Evolutionary conservation across 1,140 invertebrate species (phyloP).

Genomic region (Centruroides sculpturatus): DNA sequence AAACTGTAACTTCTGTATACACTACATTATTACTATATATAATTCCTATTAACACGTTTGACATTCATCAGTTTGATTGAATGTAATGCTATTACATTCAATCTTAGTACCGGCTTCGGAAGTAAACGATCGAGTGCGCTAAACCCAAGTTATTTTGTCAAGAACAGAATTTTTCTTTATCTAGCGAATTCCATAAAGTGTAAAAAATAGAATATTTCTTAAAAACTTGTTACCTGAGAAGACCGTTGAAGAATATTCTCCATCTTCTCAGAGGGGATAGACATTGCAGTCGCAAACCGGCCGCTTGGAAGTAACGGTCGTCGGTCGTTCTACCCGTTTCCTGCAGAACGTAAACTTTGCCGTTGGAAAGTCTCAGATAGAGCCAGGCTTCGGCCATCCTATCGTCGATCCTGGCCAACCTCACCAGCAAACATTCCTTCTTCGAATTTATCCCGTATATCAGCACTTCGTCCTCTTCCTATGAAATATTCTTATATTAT

Average conservation of each 20-base stretch:
- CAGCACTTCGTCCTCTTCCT: slow-evolving; percentile 1
- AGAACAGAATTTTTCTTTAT: too few species aligned
- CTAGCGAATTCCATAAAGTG: too few species aligned
- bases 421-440: not conserved
- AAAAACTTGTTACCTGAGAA: not conserved
- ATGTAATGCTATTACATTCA: too few species aligned
- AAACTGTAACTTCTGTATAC: too few species aligned
- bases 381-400: slow-evolving; percentile 2
- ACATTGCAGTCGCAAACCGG: not conserved
- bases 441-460: slow-evolving; percentile 9
- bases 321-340: not conserved
- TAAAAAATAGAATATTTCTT: too few species aligned
- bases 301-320: not conserved
- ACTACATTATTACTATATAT: too few species aligned
- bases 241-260: not conserved
- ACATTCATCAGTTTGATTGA: too few species aligned
- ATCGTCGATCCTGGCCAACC: not conserved
- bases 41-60: too few species aligned
- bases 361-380: slow-evolving; percentile 1
- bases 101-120: too few species aligned
- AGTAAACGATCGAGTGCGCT: too few species aligned
- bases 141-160: too few species aligned
- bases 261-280: not conserved
- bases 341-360: not conserved
- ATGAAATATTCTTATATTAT: too few species aligned